These are phyloP conservation scores for Drosophila parabipectinata DNA, from an alignment of 1,140 invertebrate species.

Conservation along the genomic window DNA sequence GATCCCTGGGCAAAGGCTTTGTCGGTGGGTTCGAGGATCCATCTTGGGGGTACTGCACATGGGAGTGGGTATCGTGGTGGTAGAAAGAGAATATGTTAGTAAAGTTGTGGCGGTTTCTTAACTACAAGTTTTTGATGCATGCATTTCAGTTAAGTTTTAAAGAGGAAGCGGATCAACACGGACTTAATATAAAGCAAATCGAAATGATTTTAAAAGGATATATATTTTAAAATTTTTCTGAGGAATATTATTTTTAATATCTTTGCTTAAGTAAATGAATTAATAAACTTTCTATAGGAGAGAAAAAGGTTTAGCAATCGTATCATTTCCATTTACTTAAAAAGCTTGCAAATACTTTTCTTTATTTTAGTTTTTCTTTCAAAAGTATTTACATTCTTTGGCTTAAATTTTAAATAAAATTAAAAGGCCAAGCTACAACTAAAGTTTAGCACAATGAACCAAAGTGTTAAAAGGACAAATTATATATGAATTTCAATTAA, in stretches of 20 bases:
- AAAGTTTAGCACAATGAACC: constrained; percentile 66
- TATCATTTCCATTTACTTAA: constrained; percentile 60
- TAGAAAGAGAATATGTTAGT: constrained; percentile 66
- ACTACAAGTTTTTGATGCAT: constrained; percentile 40
- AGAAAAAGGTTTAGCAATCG: neutral
- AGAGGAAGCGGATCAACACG: constrained; percentile 59
- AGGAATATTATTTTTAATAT: neutral
- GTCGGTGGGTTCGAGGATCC: constrained; percentile 97
- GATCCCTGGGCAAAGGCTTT: constrained; percentile 97
- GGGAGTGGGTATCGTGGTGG: constrained; percentile 9
- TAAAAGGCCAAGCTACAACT: constrained; percentile 68
- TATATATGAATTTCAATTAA: constrained; percentile 51
- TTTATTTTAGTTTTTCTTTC: neutral
- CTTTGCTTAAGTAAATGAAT: neutral
- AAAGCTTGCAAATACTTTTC: constrained; percentile 42
- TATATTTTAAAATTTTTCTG: neutral
- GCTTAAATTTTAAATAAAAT: constrained; percentile 52
- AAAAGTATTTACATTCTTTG: constrained; percentile 43
- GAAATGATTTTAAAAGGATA: constrained; percentile 31
- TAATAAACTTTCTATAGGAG: neutral
- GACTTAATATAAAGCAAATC: constrained; percentile 49
- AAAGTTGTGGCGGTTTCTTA: constrained; percentile 15
- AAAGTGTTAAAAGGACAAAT: constrained; percentile 73
- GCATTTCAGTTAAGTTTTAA: constrained; percentile 36
- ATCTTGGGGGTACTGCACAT: constrained; percentile 94